phyloP scores from a whole-genome alignment of 2,888 invertebrate genomes.

The Lamproptera curius region DNA sequence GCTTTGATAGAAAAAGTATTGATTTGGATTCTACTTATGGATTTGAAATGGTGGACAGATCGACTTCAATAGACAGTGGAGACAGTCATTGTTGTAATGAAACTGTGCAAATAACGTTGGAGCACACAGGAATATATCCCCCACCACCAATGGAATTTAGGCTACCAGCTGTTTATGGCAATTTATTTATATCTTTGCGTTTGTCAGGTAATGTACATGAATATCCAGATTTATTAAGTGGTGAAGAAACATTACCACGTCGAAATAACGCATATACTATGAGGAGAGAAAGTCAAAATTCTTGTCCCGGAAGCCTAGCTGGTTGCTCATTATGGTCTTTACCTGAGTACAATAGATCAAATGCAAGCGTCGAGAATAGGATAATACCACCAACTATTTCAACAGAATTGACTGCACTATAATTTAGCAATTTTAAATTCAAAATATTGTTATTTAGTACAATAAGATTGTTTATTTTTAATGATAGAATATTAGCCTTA shows the following conservation, averaged over 20 bases:
- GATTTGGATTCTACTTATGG: conserved; percentile 77
- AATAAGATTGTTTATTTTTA: no score
- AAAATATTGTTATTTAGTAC: not conserved
- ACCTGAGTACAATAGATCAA: conserved; percentile 75
- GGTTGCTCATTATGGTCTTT: conserved; percentile 92
- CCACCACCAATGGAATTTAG: conserved; percentile 73
- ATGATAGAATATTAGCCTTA: no score
- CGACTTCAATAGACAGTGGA: conserved; percentile 71
- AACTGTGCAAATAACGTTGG: conserved; percentile 80
- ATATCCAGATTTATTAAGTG: conserved; percentile 87
- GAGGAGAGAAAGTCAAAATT: conserved; percentile 90
- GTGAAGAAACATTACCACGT: conserved; percentile 67
- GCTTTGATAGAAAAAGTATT: conserved; percentile 82
- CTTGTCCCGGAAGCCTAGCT: conserved; percentile 92
- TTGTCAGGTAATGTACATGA: conserved; percentile 83
- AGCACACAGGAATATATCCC: conserved; percentile 65
- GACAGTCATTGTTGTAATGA: conserved; percentile 67
- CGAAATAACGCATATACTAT: conserved; percentile 72
- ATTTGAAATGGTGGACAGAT: conserved; percentile 73
- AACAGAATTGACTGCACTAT: conserved; percentile 71
- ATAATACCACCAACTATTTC: conserved; percentile 55
- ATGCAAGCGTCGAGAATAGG: conserved; percentile 40
- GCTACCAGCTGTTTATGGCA: conserved; percentile 77
- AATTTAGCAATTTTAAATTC: no score
- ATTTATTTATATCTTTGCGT: conserved; percentile 92